Conservation (phyloP, 2,888 invertebrate genomes). For the Ormyrus thymus region DNA sequence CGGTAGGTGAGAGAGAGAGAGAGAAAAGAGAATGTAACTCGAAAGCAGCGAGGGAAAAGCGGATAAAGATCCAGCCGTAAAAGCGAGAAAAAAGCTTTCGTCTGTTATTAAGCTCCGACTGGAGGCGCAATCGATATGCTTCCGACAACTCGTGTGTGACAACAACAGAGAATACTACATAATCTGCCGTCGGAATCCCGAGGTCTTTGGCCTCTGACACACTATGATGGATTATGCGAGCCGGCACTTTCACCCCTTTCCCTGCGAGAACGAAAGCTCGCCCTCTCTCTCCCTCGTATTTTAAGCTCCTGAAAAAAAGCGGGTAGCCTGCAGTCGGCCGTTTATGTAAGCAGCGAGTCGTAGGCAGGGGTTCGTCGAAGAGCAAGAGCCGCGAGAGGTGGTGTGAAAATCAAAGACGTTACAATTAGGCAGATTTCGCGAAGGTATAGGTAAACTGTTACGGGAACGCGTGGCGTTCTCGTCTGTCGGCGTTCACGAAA, state of each 20-base stretch:
- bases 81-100: slow-evolving; percentile 16
- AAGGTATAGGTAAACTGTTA: too few relatives aligned
- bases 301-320: background rate
- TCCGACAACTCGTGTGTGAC: slow-evolving; percentile 19
- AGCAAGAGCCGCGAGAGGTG: background rate
- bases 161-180: slow-evolving; percentile 20
- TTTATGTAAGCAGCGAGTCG: background rate
- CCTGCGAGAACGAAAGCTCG: too few relatives aligned
- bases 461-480: background rate
- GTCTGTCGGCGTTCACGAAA: slow-evolving; percentile 55
- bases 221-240: slow-evolving; percentile 10
- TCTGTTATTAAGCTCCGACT: slow-evolving; percentile 14
- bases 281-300: background rate
- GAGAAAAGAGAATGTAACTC: background rate
- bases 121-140: slow-evolving; percentile 38
- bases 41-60: background rate
- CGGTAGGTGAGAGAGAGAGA: background rate
- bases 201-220: slow-evolving; percentile 48
- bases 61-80: slow-evolving; percentile 16
- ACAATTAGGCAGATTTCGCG: background rate
- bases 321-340: background rate
- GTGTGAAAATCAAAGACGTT: slow-evolving; percentile 11
- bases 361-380: too few relatives aligned
- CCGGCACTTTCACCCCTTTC: background rate
- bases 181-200: slow-evolving; percentile 37